These are phyloP conservation scores for Rynchops niger DNA, from an alignment of 2,113 vertebrate genomes.

Conservation along the genomic window DNA sequence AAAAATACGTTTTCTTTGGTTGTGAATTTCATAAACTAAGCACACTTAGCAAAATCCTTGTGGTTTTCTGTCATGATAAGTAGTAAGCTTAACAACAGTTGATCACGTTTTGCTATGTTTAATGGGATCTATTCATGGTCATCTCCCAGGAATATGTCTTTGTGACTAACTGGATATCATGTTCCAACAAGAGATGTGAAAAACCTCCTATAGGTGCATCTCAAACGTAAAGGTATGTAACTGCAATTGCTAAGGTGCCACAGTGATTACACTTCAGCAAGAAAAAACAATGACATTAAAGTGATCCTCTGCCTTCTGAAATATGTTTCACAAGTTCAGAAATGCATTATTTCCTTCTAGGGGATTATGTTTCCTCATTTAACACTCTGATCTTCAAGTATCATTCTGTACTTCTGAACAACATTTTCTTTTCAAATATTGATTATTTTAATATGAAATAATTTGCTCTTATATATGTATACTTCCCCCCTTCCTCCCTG, in stretches of 20 bases:
- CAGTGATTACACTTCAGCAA: neutral
- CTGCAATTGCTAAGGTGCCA: neutral
- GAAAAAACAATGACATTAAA: neutral
- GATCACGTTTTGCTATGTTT: neutral
- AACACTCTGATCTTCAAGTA: neutral
- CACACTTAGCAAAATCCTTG: neutral
- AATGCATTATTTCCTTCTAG: neutral
- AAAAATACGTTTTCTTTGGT: neutral
- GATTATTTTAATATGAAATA: neutral
- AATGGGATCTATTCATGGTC: neutral
- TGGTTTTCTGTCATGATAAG: neutral
- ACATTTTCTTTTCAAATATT: neutral
- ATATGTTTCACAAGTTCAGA: neutral
- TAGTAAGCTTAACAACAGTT: neutral
- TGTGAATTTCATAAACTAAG: neutral
- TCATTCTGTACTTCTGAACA: neutral
- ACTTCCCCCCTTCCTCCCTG: fast-evolving
- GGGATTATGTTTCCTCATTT: neutral
- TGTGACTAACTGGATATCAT: neutral
- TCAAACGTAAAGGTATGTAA: neutral
- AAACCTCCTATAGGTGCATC: neutral
- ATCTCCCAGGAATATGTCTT: neutral
- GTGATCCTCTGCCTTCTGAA: neutral
- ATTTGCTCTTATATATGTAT: neutral
- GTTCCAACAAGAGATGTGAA: neutral